Conservation (phyloP, 92 coral and sea anemone species). For the Parazoanthus atlanticus region DNA sequence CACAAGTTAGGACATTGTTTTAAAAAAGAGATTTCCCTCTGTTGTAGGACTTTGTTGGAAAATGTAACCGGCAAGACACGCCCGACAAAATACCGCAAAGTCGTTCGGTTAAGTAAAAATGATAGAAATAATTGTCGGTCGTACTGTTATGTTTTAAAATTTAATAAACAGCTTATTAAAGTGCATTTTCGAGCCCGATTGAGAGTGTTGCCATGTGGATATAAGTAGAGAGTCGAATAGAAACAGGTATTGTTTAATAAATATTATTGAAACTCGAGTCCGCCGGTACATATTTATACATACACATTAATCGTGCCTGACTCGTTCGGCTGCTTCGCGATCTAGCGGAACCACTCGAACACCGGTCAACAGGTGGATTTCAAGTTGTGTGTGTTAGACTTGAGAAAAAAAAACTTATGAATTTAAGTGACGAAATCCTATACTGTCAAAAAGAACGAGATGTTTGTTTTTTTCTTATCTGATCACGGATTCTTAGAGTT, state of each 20-base stretch:
- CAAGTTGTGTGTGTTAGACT: background rate
- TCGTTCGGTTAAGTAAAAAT: background rate
- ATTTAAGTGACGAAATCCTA: too few species aligned
- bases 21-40: background rate
- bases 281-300: too few species aligned
- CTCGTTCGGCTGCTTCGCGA: too few species aligned
- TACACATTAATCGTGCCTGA: too few species aligned
- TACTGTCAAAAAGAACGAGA: too few species aligned
- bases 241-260: background rate
- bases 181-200: background rate
- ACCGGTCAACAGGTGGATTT: too few species aligned
- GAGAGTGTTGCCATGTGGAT: background rate
- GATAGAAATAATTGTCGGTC: background rate
- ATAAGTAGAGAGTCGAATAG: too few species aligned
- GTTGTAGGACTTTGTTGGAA: background rate
- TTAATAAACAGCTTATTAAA: background rate
- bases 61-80: background rate
- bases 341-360: too few species aligned
- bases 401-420: background rate
- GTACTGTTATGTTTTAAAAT: background rate
- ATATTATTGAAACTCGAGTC: too few species aligned
- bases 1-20: background rate
- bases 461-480: background rate
- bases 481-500: background rate
- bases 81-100: background rate